Evolutionary conservation across 2,797 vertebrate species (phyloP).

Genomic region (Melopsittacus undulatus): DNA sequence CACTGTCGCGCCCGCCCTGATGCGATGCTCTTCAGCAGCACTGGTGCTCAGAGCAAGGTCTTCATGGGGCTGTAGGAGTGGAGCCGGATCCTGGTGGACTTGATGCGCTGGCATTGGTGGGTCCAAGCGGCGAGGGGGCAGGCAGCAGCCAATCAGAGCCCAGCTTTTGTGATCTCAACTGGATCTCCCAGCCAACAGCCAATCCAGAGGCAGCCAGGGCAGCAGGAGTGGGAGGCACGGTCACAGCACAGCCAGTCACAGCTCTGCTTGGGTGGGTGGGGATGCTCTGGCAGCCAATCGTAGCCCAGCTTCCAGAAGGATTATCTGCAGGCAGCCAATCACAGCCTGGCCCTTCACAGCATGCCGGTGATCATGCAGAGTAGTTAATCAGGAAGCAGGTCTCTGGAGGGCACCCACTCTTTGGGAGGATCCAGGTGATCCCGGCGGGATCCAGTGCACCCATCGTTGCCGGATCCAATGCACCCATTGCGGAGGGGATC

Average conservation of each 20-base stretch:
- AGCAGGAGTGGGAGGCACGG: neutral
- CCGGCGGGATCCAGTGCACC: neutral
- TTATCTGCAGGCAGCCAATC: neutral
- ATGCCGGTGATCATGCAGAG: neutral
- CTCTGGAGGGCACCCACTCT: neutral
- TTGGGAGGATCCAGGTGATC: neutral
- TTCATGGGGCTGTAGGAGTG: neutral
- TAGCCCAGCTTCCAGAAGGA: neutral
- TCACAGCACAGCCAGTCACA: constrained; percentile 8
- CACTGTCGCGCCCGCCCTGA: constrained; percentile 2
- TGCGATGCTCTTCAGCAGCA: neutral
- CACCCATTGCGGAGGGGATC: neutral
- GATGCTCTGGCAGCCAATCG: neutral
- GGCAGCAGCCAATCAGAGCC: neutral
- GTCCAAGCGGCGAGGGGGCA: neutral
- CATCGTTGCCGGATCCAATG: neutral
- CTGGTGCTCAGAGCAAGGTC: neutral
- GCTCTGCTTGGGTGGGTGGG: constrained; percentile 15
- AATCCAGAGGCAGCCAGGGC: neutral
- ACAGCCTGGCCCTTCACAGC: neutral
- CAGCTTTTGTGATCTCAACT: neutral
- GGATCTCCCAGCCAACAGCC: neutral
- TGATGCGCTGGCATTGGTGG: neutral
- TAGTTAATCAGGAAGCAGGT: neutral
- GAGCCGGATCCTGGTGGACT: neutral